A percentile compares a stretch with the other conserved stretches of the same genome.
phyloP scores from a whole-genome alignment of 2,888 invertebrate genomes.

The Criorhina ranunculi region DNA sequence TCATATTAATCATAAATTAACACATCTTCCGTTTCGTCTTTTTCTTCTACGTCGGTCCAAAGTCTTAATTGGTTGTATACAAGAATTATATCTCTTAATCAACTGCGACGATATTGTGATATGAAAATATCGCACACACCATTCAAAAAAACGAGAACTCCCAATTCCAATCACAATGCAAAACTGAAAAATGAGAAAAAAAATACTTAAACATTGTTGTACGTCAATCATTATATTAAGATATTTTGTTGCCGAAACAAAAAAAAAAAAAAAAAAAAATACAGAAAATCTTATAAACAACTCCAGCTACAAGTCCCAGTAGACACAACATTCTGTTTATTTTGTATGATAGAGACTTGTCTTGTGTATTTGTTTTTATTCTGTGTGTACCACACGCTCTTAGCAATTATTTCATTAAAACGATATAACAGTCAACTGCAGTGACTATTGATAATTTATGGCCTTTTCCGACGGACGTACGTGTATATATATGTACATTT shows the following conservation, averaged over 20 bases:
- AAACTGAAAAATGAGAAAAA: slow-evolving; percentile 40
- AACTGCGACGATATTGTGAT: slow-evolving; percentile 64
- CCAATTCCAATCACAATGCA: slow-evolving; percentile 60
- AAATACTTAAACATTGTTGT: slow-evolving; percentile 64
- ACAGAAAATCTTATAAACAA: slow-evolving; percentile 50
- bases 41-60: slow-evolving; percentile 24
- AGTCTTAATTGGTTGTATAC: slow-evolving; percentile 65
- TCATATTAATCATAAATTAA: slow-evolving; percentile 72
- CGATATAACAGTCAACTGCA: slow-evolving; percentile 79
- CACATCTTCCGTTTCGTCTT: slow-evolving; percentile 67
- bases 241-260: slow-evolving; percentile 67
- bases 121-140: slow-evolving; percentile 53
- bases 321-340: slow-evolving; percentile 56
- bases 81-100: slow-evolving; percentile 67
- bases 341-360: slow-evolving; percentile 22
- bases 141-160: slow-evolving; percentile 20
- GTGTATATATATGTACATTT: slow-evolving; percentile 46
- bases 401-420: slow-evolving; percentile 79
- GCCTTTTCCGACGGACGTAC: slow-evolving; percentile 72
- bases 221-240: slow-evolving; percentile 79
- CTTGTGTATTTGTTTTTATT: slow-evolving; percentile 26
- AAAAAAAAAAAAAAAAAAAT: slow-evolving; percentile 20
- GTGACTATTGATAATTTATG: slow-evolving; percentile 78
- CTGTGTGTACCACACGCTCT: slow-evolving; percentile 68
- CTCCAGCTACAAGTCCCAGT: slow-evolving; percentile 26